A percentile compares a stretch with the other conserved stretches of the same genome.
phyloP scores from a whole-genome alignment of 2,888 invertebrate genomes.

The Metallyticus violacea region DNA sequence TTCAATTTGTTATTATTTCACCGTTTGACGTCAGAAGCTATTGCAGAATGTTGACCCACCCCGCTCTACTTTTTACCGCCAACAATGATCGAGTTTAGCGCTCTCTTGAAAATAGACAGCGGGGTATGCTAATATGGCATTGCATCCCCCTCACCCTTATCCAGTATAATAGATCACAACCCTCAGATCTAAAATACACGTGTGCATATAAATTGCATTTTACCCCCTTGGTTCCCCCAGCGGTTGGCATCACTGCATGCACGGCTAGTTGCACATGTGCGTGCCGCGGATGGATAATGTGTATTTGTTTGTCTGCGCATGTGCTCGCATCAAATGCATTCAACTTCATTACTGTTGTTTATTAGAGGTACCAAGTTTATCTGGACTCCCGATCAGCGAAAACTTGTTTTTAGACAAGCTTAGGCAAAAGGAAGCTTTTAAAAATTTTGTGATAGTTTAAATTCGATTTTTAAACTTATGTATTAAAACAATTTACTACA shows the following conservation, averaged over 20 bases:
- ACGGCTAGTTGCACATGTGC: neutral
- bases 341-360: neutral
- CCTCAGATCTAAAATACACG: slow-evolving; percentile 41
- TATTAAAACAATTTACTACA: no score
- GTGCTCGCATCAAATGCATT: neutral
- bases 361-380: neutral
- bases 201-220: slow-evolving; percentile 23
- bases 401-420: no score
- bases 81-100: neutral
- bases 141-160: neutral
- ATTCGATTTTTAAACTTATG: no score
- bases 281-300: neutral
- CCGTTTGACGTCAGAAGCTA: neutral
- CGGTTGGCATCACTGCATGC: neutral
- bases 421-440: no score
- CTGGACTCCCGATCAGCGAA: neutral
- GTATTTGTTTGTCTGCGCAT: neutral
- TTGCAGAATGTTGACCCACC: neutral
- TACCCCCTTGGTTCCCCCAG: neutral
- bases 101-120: neutral
- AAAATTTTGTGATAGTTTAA: no score
- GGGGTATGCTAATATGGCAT: neutral
- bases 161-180: slow-evolving; percentile 33
- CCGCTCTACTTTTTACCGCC: neutral
- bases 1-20: neutral